Evolutionary conservation across 2,113 vertebrate genomes (phyloP).

Genomic region (Coptodon rendalli): DNA sequence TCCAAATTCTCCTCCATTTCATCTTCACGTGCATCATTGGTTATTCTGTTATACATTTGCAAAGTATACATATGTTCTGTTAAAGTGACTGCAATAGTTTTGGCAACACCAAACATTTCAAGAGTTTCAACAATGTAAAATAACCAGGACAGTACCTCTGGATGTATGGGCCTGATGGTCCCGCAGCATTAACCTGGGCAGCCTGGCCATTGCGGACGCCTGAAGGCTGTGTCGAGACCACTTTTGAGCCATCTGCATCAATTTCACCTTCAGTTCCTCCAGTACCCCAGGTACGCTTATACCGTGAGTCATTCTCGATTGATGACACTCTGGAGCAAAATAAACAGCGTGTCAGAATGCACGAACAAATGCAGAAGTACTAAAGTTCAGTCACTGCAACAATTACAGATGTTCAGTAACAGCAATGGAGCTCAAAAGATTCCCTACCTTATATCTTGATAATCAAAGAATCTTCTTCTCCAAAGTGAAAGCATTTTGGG

Average conservation of each 20-base stretch:
- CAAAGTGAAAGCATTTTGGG: slow-evolving; percentile 51
- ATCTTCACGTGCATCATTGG: slow-evolving; percentile 91
- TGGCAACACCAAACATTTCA: not conserved
- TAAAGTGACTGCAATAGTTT: not conserved
- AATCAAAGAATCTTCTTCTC: slow-evolving; percentile 52
- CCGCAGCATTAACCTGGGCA: slow-evolving; percentile 39
- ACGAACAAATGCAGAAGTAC: not conserved
- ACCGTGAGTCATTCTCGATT: slow-evolving; percentile 81
- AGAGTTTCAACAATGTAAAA: not conserved
- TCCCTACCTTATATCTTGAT: slow-evolving; percentile 54
- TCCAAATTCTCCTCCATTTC: slow-evolving; percentile 97
- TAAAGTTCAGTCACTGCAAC: not conserved
- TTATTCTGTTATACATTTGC: slow-evolving; percentile 72
- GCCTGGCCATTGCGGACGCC: slow-evolving; percentile 64
- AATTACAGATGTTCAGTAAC: not conserved
- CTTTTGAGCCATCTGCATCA: not conserved
- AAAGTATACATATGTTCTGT: not conserved
- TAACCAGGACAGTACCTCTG: slow-evolving; percentile 65
- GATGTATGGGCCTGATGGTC: slow-evolving; percentile 74
- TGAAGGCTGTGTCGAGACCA: slow-evolving; percentile 82
- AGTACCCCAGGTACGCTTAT: slow-evolving; percentile 85
- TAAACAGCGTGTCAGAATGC: not conserved
- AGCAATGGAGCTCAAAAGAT: not conserved
- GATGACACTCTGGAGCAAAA: slow-evolving; percentile 74
- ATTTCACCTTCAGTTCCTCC: slow-evolving; percentile 49